Conservation (phyloP, 2,797 vertebrate species). For the Micropoecilia bifurca region DNA sequence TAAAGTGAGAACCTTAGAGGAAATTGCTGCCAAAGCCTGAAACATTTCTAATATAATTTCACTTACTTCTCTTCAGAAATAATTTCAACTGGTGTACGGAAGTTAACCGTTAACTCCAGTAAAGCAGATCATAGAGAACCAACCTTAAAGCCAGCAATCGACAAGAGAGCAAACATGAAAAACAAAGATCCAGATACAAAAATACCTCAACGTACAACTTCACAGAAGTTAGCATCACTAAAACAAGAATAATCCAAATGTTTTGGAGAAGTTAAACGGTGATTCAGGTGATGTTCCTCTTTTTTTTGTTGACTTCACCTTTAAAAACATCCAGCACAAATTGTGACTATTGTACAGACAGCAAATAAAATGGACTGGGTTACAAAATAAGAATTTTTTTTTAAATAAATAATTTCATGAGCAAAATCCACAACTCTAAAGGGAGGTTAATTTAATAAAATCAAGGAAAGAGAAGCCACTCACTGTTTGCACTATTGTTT, state of each 20-base stretch:
- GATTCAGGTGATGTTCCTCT: constrained; percentile 26
- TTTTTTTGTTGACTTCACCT: constrained; percentile 28
- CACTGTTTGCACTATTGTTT: constrained; percentile 41
- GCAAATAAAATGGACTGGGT: constrained; percentile 13
- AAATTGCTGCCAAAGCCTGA: not conserved
- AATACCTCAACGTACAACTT: constrained; percentile 92
- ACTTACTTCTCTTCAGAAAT: constrained; percentile 37
- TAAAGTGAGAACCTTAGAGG: not conserved
- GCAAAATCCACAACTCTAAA: constrained; percentile 4
- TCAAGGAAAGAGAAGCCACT: constrained; percentile 62
- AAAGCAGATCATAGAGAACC: constrained; percentile 14
- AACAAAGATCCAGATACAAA: constrained; percentile 89
- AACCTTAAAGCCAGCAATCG: not conserved
- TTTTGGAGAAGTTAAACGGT: constrained; percentile 32
- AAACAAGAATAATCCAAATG: constrained; percentile 38
- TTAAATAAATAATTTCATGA: constrained; percentile 9
- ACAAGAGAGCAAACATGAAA: constrained; percentile 51
- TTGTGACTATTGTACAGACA: constrained; percentile 24
- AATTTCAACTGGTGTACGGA: constrained; percentile 45
- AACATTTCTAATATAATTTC: constrained; percentile 6
- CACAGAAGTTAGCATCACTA: constrained; percentile 93
- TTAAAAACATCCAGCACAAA: constrained; percentile 24
- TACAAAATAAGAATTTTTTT: constrained; percentile 30
- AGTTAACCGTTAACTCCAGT: constrained; percentile 21
- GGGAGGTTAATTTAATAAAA: constrained; percentile 16